These are phyloP conservation scores for Trematocara caparti DNA, from an alignment of 2,797 vertebrate species.

Conservation along the genomic window DNA sequence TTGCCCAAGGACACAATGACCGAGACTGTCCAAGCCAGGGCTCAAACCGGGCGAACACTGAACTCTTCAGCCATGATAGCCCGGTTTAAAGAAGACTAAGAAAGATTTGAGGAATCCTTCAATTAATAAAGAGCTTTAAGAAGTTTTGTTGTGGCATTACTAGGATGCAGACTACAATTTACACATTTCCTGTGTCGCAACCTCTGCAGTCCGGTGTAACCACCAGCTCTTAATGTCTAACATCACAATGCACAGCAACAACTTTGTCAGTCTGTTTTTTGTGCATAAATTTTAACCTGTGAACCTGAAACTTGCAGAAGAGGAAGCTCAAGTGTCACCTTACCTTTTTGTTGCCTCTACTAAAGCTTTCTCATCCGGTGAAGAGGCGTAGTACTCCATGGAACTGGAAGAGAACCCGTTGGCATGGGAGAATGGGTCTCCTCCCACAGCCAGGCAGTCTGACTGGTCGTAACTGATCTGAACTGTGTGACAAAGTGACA, in stretches of 20 bases:
- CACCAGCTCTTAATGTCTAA: not conserved
- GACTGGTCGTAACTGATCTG: constrained; percentile 90
- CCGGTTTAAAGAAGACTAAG: not conserved
- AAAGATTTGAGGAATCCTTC: not conserved
- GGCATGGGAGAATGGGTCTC: constrained; percentile 80
- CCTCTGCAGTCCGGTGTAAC: not conserved
- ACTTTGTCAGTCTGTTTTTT: not conserved
- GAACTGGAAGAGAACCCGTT: constrained; percentile 78
- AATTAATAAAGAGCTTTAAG: not conserved
- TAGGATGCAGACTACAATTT: not conserved
- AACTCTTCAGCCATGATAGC: too few relatives aligned
- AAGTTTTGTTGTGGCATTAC: not conserved
- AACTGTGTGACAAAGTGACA: constrained; percentile 95
- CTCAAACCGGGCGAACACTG: too few relatives aligned
- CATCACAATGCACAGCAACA: not conserved
- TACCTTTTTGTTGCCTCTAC: constrained; percentile 95
- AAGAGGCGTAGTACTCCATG: constrained; percentile 95
- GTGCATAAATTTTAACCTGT: not conserved
- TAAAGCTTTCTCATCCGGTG: constrained; percentile 95
- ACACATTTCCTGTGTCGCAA: not conserved
- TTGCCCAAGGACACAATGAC: too few relatives aligned
- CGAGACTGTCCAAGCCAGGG: too few relatives aligned
- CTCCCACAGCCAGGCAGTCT: constrained; percentile 69
- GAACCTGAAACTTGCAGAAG: not conserved
- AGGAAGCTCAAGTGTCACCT: not conserved